Conservation (phyloP, 2,888 invertebrate species). For the Cheiracanthium punctorium region DNA sequence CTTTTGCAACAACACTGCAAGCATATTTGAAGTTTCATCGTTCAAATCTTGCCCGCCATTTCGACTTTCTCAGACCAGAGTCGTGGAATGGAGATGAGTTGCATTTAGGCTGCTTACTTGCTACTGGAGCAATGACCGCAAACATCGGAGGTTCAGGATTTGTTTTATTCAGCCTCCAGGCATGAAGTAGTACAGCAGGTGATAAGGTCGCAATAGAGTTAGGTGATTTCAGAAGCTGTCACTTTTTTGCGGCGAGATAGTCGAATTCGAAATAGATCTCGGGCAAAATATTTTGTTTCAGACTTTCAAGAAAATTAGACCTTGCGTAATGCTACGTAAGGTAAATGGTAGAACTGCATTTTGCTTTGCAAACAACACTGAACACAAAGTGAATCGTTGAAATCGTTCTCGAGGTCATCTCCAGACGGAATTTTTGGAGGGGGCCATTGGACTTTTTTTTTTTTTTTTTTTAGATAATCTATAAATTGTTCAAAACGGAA, state of each 20-base stretch:
- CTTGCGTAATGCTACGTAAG: too few relatives aligned
- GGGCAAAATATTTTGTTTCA: too few relatives aligned
- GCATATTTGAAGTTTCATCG: neutral
- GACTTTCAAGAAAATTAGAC: too few relatives aligned
- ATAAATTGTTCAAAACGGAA: too few relatives aligned
- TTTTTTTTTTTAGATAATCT: too few relatives aligned
- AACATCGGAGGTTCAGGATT: neutral
- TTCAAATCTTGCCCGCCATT: neutral
- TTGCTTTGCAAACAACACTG: too few relatives aligned
- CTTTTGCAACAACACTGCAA: neutral
- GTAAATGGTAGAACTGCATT: too few relatives aligned
- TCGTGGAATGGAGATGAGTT: neutral
- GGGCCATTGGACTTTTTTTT: too few relatives aligned
- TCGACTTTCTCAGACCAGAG: neutral
- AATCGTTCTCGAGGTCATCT: too few relatives aligned
- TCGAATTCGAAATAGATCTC: neutral
- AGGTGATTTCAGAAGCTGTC: neutral
- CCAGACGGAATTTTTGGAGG: too few relatives aligned
- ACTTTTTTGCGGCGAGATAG: neutral
- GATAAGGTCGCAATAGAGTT: conserved; percentile 10
- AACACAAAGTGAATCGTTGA: too few relatives aligned
- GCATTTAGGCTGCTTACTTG: conserved; percentile 19
- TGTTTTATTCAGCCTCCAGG: neutral
- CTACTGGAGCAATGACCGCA: conserved; percentile 57
- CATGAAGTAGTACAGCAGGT: neutral